phyloP scores from a whole-genome alignment of 2,888 invertebrate species.

The Phymatocera aterrima region DNA sequence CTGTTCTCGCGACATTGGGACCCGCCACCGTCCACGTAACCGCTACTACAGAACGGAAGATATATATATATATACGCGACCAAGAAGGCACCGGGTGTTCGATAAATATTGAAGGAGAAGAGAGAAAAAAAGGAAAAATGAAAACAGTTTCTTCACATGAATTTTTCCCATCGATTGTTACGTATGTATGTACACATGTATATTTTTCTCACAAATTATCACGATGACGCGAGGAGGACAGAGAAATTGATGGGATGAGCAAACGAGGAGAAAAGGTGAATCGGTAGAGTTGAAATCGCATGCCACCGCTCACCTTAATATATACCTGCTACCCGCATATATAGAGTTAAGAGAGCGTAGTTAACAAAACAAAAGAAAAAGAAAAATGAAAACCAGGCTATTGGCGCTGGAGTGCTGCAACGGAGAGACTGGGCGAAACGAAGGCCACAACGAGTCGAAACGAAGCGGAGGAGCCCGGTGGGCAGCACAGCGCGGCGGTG shows the following conservation, averaged over 20 bases:
- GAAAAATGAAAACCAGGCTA: background rate
- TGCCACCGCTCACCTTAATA: no score
- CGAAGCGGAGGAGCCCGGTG: background rate
- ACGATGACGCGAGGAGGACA: no score
- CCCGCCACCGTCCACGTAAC: constrained; percentile 16
- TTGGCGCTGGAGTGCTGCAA: background rate
- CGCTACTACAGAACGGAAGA: constrained; percentile 15
- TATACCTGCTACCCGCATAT: background rate
- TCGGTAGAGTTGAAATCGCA: background rate
- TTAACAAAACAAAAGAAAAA: background rate
- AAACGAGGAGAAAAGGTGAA: background rate
- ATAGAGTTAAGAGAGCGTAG: background rate
- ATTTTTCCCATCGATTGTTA: no score
- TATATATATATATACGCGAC: no score
- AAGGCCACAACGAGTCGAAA: background rate
- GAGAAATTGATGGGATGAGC: no score
- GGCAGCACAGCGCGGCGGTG: background rate
- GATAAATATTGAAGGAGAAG: background rate
- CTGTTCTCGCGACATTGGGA: background rate
- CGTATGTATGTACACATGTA: no score
- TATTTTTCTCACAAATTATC: no score
- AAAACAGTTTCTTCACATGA: background rate
- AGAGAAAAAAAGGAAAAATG: background rate
- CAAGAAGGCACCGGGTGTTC: background rate
- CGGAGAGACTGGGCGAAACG: background rate